Percentiles rank a stretch among this genome's conserved stretches.
These are phyloP conservation scores for Noctua janthe DNA, from an alignment of 2,888 invertebrate species.

Conservation along the genomic window DNA sequence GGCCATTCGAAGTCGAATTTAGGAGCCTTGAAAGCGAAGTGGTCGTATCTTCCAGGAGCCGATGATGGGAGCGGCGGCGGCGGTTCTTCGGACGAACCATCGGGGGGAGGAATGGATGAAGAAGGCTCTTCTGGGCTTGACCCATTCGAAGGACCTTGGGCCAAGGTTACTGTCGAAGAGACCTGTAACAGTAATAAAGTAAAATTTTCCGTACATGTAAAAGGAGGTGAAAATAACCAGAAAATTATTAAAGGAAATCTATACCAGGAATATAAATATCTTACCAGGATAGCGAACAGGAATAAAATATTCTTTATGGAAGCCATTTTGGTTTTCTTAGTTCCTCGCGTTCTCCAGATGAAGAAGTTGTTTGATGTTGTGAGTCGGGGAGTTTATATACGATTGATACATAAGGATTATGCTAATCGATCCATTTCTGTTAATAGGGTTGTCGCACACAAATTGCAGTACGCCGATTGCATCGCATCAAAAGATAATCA, in stretches of 20 bases:
- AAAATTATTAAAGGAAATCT: not conserved
- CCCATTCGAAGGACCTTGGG: slow-evolving; percentile 43
- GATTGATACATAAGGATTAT: slow-evolving; percentile 55
- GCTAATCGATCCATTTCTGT: slow-evolving; percentile 51
- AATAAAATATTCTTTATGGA: slow-evolving; percentile 47
- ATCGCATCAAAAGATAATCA: not conserved
- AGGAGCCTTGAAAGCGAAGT: slow-evolving; percentile 39
- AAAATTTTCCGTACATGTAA: not conserved
- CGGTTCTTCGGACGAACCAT: slow-evolving; percentile 25
- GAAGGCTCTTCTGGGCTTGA: slow-evolving; percentile 14
- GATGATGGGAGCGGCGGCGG: slow-evolving; percentile 19
- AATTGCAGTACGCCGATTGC: not conserved
- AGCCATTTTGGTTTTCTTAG: slow-evolving; percentile 47
- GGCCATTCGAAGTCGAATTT: slow-evolving; percentile 35
- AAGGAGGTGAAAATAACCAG: not conserved
- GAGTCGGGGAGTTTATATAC: slow-evolving; percentile 55
- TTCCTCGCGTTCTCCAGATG: slow-evolving; percentile 48
- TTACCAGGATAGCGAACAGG: slow-evolving; percentile 69
- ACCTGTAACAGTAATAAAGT: slow-evolving; percentile 30
- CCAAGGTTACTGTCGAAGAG: slow-evolving; percentile 42
- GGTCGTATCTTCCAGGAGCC: slow-evolving; percentile 26
- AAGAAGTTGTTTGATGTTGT: slow-evolving; percentile 57
- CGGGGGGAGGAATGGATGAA: slow-evolving; percentile 14
- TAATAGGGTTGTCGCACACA: slow-evolving; percentile 49
- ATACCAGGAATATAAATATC: not conserved